Percentiles rank a stretch among this genome's conserved stretches.
Conservation (phyloP, 2,797 vertebrate species). For the Acrocephalus scirpaceus region DNA sequence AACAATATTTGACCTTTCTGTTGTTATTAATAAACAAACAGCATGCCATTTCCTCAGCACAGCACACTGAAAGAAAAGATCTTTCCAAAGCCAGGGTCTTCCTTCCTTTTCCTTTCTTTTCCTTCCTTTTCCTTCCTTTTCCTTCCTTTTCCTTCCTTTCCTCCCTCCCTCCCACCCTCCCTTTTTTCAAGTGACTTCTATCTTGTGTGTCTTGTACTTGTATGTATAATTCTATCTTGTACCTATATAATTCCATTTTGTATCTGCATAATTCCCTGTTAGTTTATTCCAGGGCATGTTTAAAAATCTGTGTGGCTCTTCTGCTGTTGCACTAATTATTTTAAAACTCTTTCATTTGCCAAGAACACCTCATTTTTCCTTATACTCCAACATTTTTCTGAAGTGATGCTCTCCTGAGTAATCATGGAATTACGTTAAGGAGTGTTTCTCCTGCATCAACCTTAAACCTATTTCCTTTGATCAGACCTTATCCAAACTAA, state of each 20-base stretch:
- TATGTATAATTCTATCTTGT: neutral
- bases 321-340: neutral
- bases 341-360: neutral
- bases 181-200: neutral
- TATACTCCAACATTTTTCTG: neutral
- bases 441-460: neutral
- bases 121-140: neutral
- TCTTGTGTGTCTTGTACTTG: neutral
- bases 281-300: neutral
- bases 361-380: neutral
- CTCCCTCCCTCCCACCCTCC: neutral
- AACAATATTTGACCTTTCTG: neutral
- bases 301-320: neutral
- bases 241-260: neutral
- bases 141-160: neutral
- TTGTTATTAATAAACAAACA: conserved; percentile 10
- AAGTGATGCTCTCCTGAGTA: conserved; percentile 18
- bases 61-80: neutral
- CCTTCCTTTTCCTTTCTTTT: neutral
- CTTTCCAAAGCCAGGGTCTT: neutral
- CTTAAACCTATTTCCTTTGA: conserved; percentile 23
- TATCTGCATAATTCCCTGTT: neutral
- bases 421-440: neutral
- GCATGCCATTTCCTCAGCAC: neutral
- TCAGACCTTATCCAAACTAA: conserved; percentile 13